Conservation (phyloP, 1,140 invertebrate genomes). For the Eumeta japonica region DNA sequence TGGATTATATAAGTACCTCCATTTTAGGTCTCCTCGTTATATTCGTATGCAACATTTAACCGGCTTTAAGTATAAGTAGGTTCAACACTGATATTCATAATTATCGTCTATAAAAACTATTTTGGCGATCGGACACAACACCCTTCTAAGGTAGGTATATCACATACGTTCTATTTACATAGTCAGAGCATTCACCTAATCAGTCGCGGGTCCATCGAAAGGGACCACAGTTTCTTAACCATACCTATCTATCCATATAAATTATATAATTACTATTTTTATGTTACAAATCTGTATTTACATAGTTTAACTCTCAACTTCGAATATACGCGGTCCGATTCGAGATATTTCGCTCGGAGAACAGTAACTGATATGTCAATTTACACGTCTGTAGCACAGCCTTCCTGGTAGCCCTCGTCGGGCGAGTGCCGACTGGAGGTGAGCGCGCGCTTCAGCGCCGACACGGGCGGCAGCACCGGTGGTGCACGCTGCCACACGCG, state of each 20-base stretch:
- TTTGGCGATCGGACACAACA: constrained; percentile 53
- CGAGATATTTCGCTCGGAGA: neutral
- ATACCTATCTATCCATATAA: constrained; percentile 43
- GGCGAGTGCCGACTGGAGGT: constrained; percentile 78
- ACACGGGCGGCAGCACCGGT: constrained; percentile 78
- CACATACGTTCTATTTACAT: constrained; percentile 38
- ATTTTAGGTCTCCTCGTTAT: neutral
- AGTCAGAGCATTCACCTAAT: constrained; percentile 41
- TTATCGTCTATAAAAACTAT: constrained; percentile 35
- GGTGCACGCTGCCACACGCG: constrained; percentile 83
- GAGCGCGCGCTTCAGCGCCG: constrained; percentile 75
- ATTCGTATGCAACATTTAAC: too few relatives aligned
- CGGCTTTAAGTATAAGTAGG: too few relatives aligned
- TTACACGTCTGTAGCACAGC: constrained; percentile 86
- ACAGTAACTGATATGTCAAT: constrained; percentile 6
- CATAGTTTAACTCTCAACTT: constrained; percentile 1
- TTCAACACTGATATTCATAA: constrained; percentile 44
- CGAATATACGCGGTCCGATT: too few relatives aligned
- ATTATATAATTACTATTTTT: constrained; percentile 36
- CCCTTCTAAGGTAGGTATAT: constrained; percentile 46
- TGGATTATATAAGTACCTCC: constrained; percentile 22
- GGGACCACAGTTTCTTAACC: constrained; percentile 47
- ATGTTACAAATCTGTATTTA: neutral
- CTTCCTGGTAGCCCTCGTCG: constrained; percentile 89
- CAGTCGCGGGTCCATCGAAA: constrained; percentile 43